These are phyloP conservation scores for Paratrypauchen microcephalus DNA, from an alignment of 2,797 vertebrate genomes.

Conservation along the genomic window DNA sequence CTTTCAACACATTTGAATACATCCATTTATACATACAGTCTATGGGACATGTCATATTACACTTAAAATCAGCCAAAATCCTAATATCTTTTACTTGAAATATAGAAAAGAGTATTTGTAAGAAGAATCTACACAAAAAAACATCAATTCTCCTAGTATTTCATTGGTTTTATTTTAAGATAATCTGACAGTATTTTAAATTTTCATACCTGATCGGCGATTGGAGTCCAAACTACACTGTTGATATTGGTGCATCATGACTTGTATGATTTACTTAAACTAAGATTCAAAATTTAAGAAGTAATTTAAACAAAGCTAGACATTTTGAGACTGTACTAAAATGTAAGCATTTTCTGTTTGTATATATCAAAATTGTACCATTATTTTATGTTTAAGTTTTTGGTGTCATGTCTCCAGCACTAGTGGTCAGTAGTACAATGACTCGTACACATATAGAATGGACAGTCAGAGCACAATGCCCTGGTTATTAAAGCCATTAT, in stretches of 20 bases:
- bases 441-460: conserved; percentile 37
- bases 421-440: conserved; percentile 69
- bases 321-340: neutral
- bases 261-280: neutral
- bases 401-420: conserved; percentile 32
- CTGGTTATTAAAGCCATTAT: too few relatives aligned
- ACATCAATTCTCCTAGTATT: neutral
- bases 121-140: too few relatives aligned
- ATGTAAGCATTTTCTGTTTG: neutral
- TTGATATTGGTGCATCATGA: neutral
- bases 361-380: too few relatives aligned
- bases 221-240: neutral
- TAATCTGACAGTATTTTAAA: neutral
- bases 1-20: neutral
- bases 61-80: too few relatives aligned
- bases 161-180: neutral
- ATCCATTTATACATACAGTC: too few relatives aligned
- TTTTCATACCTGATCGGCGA: neutral
- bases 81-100: too few relatives aligned
- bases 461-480: neutral
- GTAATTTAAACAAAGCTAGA: neutral
- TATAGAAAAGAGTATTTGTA: too few relatives aligned
- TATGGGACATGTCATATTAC: too few relatives aligned
- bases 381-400: too few relatives aligned
- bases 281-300: neutral